These are phyloP conservation scores for Corythaeola cristata DNA, from an alignment of 2,113 vertebrate species.

Conservation along the genomic window DNA sequence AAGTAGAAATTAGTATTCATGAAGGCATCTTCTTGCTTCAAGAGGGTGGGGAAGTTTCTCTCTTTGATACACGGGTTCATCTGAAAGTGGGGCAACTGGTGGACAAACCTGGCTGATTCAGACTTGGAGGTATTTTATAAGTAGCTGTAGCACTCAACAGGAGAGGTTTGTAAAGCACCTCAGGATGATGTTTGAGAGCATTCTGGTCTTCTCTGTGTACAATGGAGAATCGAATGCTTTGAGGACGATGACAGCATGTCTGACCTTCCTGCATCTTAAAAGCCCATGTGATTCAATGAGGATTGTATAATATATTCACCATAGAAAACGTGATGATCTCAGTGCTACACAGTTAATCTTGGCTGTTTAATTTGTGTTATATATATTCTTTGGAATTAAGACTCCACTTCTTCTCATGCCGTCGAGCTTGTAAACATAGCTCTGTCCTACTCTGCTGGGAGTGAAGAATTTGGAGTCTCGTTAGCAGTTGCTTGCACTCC, in stretches of 20 bases:
- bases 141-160: neutral
- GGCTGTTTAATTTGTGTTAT: neutral
- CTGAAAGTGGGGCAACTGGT: neutral
- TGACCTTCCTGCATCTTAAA: neutral
- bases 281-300: neutral
- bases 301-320: accelerated
- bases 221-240: neutral
- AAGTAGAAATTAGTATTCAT: neutral
- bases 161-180: neutral
- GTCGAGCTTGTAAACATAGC: neutral
- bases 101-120: neutral
- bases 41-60: neutral
- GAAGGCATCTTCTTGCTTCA: neutral
- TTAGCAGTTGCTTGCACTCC: neutral
- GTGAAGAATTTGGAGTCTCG: neutral
- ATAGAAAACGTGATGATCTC: neutral
- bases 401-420: neutral
- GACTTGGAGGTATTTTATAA: neutral
- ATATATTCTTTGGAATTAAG: neutral
- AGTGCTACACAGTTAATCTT: neutral
- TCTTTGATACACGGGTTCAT: neutral
- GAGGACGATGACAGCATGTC: accelerated
- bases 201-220: neutral
- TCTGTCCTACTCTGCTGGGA: neutral
- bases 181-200: neutral